These are phyloP conservation scores for Dicerorhinus sumatrensis DNA, from an alignment of 2,113 vertebrate species.

Conservation along the genomic window DNA sequence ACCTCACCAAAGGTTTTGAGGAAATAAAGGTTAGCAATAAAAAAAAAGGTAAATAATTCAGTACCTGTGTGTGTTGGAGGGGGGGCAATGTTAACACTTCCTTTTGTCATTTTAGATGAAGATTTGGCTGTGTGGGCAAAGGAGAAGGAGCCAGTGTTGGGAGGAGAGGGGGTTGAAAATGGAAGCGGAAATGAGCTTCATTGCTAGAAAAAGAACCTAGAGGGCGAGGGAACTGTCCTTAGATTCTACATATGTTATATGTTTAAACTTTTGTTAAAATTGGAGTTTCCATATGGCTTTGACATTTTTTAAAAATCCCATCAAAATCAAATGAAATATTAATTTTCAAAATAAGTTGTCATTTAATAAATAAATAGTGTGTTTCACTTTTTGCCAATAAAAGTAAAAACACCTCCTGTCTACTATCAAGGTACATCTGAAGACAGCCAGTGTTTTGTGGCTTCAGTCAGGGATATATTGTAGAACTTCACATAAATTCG, in stretches of 20 bases:
- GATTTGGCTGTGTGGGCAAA: neutral
- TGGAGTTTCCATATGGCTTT: conserved; percentile 28
- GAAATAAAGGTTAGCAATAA: neutral
- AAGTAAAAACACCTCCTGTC: neutral
- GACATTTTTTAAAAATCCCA: neutral
- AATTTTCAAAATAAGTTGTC: conserved; percentile 44
- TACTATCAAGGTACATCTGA: neutral
- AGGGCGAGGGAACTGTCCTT: neutral
- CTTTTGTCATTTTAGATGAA: conserved; percentile 6
- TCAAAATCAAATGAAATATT: conserved; percentile 41
- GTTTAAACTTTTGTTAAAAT: conserved; percentile 40
- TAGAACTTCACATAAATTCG: conserved; percentile 27
- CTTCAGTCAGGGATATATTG: neutral
- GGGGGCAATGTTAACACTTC: neutral
- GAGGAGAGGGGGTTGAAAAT: neutral
- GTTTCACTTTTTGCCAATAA: neutral
- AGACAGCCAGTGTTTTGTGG: neutral
- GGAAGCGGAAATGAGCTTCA: neutral
- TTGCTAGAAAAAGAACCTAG: neutral
- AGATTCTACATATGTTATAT: neutral
- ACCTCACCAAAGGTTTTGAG: neutral
- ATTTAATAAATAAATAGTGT: conserved; percentile 30
- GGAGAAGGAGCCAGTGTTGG: neutral
- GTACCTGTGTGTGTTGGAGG: neutral
- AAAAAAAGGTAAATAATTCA: neutral